Evolutionary conservation across 2,888 invertebrate species (phyloP), one percentile per base, ranked within the genome.

Genomic region (Pristionchus exspectatus): DNA sequence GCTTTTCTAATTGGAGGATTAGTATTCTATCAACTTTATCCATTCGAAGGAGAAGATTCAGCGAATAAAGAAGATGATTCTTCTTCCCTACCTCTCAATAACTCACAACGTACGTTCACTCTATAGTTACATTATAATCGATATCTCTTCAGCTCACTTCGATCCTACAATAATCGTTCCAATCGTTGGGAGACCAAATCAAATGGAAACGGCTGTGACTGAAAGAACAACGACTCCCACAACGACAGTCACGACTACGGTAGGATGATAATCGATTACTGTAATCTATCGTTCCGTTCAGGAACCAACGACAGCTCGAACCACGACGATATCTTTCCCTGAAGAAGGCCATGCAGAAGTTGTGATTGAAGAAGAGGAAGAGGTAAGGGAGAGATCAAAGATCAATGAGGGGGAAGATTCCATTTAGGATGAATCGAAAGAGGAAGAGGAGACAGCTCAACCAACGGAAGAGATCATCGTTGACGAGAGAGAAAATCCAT

Each of bases 121-220:
- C 33, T 12, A 33, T 33, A 24, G 21, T 50, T n/a, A 12, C 2
- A 44, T 50, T 50, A 44, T 30, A 72, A 30, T 72, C 72, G 14
- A n/a, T 66, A 38, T n/a, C 33, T 30, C 54, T 81, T 7, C 81
- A 81, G 81, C 81, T 54, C 50, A 81, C 14, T 44, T 81, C 81
- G 30, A 81, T 16, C 33, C 81, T n/a, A 16, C 81, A 30, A 50
- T 30, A 44, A 4, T 50, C 21, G n/a, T 33, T 81, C 81, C 81
- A 16, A 81, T 81, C 81, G 54, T 81, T 7, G 81, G 54, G 9
- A n/a, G 81, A 81, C 81, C 81, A 3, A 81, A n/a, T 81, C 50
- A 81, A n/a, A 81, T 44, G 54, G 54, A 7, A 24, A 81, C 21
- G 27, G 38, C 33, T 30, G 38, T 33, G 27, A 33, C 74, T 21